A percentile compares a stretch with the other conserved stretches of the same genome.
Conservation (phyloP, 2,797 vertebrate species). For the Oreonectes daqikongensis region DNA sequence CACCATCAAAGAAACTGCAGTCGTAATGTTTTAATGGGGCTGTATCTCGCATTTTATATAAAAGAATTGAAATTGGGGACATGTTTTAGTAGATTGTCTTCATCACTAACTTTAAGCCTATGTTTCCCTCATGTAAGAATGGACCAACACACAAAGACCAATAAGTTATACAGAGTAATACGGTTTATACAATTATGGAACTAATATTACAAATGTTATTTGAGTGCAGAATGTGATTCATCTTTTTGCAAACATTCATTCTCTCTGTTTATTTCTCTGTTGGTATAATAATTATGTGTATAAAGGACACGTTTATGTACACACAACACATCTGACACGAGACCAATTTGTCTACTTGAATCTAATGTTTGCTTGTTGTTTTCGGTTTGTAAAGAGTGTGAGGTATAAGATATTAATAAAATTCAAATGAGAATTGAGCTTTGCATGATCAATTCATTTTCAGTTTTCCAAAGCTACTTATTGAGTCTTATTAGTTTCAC, state of each 20-base stretch:
- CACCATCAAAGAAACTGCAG: too few species aligned
- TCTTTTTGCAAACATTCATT: constrained; percentile 6
- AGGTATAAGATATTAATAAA: not conserved
- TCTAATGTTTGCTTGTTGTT: constrained; percentile 14
- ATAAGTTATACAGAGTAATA: not conserved
- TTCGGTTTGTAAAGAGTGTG: constrained; percentile 1
- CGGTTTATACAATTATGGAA: not conserved
- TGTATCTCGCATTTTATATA: too few species aligned
- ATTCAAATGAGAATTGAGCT: constrained; percentile 1
- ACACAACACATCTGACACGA: not conserved
- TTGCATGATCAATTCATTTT: too few species aligned
- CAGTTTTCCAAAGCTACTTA: too few species aligned
- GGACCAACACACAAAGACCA: not conserved
- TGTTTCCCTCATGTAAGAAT: not conserved
- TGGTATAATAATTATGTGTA: not conserved
- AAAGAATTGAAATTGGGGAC: too few species aligned
- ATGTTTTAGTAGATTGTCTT: too few species aligned
- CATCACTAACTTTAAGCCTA: not conserved
- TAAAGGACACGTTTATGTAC: not conserved
- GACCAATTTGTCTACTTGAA: constrained; percentile 13
- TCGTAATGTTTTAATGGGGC: too few species aligned
- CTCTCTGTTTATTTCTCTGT: not conserved
- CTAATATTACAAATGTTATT: not conserved
- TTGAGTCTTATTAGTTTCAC: too few species aligned
- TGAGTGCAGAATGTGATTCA: not conserved